These are phyloP conservation scores for Aplidium turbinatum DNA, from an alignment of 23 tunicate species.

Conservation along the genomic window DNA sequence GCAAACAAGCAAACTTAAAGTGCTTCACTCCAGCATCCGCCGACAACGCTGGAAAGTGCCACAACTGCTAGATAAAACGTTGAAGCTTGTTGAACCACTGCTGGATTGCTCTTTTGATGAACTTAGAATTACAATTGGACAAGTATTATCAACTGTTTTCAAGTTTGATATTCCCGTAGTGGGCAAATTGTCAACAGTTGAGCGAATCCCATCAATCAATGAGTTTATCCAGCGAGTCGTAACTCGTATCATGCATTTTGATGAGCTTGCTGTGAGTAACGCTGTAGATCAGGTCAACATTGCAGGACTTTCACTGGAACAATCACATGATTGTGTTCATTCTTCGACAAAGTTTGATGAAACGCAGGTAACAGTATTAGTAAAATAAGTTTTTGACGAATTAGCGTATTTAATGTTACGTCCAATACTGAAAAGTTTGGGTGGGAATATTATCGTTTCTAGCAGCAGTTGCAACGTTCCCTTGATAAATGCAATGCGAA, in stretches of 20 bases:
- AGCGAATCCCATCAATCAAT: conserved; percentile 45
- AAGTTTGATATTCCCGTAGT: conserved; percentile 43
- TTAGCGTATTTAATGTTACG: too few species aligned
- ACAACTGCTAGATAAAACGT: conserved; percentile 35
- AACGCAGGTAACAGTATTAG: too few species aligned
- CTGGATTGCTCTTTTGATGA: conserved; percentile 75
- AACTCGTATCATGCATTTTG: conserved; percentile 49
- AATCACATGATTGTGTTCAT: too few species aligned
- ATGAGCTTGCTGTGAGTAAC: too few species aligned
- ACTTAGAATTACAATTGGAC: conserved; percentile 64
- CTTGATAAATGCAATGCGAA: too few species aligned
- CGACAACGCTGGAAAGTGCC: conserved; percentile 89
- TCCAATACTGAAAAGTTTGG: too few species aligned
- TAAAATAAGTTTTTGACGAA: too few species aligned
- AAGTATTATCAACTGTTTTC: conserved; percentile 61
- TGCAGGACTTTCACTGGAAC: too few species aligned
- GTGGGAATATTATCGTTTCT: too few species aligned
- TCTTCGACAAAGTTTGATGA: too few species aligned
- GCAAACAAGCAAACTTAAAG: conserved; percentile 54
- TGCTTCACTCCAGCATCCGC: conserved; percentile 74
- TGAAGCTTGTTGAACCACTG: conserved; percentile 45
- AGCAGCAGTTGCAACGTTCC: too few species aligned
- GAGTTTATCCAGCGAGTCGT: conserved; percentile 44
- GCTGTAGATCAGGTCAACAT: too few species aligned
- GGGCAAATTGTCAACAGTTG: conserved; percentile 33